These are phyloP conservation scores for Pangasianodon gigas DNA, from an alignment of 2,113 vertebrate species.

Conservation along the genomic window DNA sequence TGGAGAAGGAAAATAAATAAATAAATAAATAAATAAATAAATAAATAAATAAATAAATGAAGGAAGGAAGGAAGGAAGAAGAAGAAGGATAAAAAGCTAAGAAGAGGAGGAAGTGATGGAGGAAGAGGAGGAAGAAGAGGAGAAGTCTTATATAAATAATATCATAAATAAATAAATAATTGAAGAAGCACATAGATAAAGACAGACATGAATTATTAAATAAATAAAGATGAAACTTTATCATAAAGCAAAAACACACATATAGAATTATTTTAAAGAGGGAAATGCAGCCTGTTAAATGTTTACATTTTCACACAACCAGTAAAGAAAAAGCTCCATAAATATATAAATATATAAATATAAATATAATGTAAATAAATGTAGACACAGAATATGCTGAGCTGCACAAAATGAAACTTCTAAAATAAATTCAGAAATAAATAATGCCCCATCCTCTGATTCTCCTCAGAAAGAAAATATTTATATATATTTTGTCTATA, in stretches of 20 bases:
- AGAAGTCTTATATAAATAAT: too few relatives aligned
- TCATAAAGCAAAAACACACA: background rate
- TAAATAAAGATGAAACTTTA: background rate
- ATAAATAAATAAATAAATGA: too few relatives aligned
- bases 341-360: background rate
- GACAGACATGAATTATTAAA: background rate
- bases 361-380: background rate
- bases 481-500: background rate
- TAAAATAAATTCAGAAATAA: background rate
- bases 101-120: background rate
- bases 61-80: too few relatives aligned
- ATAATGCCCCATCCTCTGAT: too few relatives aligned
- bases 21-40: too few relatives aligned
- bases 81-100: too few relatives aligned
- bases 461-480: background rate
- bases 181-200: background rate
- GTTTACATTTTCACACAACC: background rate
- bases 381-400: background rate
- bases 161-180: too few relatives aligned
- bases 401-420: background rate
- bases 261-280: too few relatives aligned
- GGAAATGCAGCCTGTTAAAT: too few relatives aligned
- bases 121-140: background rate
- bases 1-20: background rate
- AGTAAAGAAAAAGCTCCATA: background rate